A percentile compares a stretch with the other conserved stretches of the same genome.
phyloP scores from a whole-genome alignment of 2,797 vertebrate species.

The Cryptoblepharus egeriae region DNA sequence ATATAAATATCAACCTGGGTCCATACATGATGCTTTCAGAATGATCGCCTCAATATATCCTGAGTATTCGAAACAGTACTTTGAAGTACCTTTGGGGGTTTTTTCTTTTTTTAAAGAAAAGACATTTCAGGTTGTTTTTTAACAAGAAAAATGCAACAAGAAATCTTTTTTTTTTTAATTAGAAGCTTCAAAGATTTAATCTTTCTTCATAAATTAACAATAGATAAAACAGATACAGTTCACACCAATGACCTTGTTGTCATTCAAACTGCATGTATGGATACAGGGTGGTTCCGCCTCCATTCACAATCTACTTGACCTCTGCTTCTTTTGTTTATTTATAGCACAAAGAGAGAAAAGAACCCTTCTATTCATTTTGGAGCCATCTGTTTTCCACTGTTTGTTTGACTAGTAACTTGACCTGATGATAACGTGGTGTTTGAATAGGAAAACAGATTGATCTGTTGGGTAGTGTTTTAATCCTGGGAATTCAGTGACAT shows the following conservation, averaged over 20 bases:
- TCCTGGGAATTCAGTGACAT: slow-evolving; percentile 8
- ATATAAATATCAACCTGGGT: not conserved
- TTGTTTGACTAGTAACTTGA: slow-evolving; percentile 52
- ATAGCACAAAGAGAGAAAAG: slow-evolving; percentile 26
- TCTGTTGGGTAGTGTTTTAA: slow-evolving; percentile 18
- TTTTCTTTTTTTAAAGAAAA: not conserved
- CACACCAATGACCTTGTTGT: slow-evolving; percentile 20
- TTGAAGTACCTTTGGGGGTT: not conserved
- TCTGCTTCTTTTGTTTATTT: slow-evolving; percentile 39
- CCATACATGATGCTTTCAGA: not conserved
- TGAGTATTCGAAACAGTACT: not conserved
- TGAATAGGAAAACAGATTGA: slow-evolving; percentile 37
- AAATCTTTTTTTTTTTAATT: too few species aligned
- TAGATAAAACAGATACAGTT: slow-evolving; percentile 7
- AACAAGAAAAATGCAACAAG: not conserved
- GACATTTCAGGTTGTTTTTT: not conserved
- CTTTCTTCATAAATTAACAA: slow-evolving; percentile 9
- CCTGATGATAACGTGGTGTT: slow-evolving; percentile 44
- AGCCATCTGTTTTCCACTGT: slow-evolving; percentile 53
- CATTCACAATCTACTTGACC: slow-evolving; percentile 31
- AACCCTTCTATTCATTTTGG: slow-evolving; percentile 30
- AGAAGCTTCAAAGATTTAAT: not conserved
- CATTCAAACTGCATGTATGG: slow-evolving; percentile 21
- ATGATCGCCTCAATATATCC: not conserved
- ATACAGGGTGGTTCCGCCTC: slow-evolving; percentile 5